Evolutionary conservation across 2,113 vertebrate species (phyloP), one percentile per base, ranked within the genome.

Genomic region (Leptosomus discolor): DNA sequence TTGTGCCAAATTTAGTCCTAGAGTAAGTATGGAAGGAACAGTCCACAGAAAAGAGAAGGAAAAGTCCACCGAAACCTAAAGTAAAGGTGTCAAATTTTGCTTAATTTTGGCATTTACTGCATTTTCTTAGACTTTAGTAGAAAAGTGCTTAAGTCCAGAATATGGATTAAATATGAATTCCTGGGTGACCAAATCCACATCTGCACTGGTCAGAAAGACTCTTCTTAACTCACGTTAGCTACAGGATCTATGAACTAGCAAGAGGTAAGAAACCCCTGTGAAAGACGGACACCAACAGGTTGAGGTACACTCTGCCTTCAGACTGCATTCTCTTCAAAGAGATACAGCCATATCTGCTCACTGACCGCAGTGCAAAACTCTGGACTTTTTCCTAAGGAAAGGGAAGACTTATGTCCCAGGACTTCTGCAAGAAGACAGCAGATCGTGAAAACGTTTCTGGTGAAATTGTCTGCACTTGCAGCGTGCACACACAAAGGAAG

Each of bases 261-360:
- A n/a, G 60, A 91, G 56, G 24, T 3, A 71, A 58, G 26, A 84
- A 87, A 48, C 15, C 30, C 60, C 14, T 23, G 32, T 11, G 61
- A 63, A 43, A 57, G 65, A 51, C 4, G 4, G 74, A 24, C 48
- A 39, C 15, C 15, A 34, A 3, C 48, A 82, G 61, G 39, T 0
- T 14, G 58, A 39, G 67, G 30, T 6, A 8, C 3, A 39, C 24
- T 84, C 57, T 81, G 90, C 58, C 73, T 81, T 65, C 88, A 24
- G 19, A 19, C 1, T 12, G 2, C 4, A 7, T 81, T n/a, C 51
- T 29, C 45, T 41, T 45, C 90, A 54, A 58, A 82, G 48, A 60
- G 23, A 23, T 20, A 10, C 3, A 30, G 20, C 43, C 30, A 1
- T 23, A 34, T 10, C 65, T 1, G 0, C 39, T 69, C 0, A 0